Evolutionary conservation across 2,888 invertebrate genomes (phyloP).

Genomic region (Neelides folsomi): DNA sequence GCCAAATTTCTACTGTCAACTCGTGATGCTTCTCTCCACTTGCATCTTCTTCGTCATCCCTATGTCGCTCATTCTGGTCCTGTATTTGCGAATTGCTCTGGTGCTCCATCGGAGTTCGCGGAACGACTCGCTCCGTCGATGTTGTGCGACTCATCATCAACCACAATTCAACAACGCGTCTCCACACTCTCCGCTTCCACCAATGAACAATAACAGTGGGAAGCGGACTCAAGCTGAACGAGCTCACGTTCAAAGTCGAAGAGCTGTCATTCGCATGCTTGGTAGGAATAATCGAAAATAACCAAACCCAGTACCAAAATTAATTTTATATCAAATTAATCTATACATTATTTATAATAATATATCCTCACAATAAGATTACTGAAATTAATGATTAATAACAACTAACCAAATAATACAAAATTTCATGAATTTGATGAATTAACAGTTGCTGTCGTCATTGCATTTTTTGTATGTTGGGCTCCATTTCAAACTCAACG

Average conservation of each 20-base stretch:
- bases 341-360: no score
- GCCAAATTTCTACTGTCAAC: slow-evolving; percentile 32
- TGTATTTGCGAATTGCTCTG: slow-evolving; percentile 37
- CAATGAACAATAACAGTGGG: slow-evolving; percentile 9
- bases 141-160: slow-evolving; percentile 25
- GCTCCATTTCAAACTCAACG: slow-evolving; percentile 29
- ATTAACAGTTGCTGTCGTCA: slow-evolving; percentile 23
- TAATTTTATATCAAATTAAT: no score
- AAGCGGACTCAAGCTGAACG: slow-evolving; percentile 34
- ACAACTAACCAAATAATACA: no score
- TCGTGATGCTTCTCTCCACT: slow-evolving; percentile 39
- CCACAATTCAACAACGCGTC: slow-evolving; percentile 8
- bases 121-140: slow-evolving; percentile 29
- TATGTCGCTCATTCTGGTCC: slow-evolving; percentile 38
- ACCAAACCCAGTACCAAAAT: no score
- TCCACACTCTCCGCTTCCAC: slow-evolving; percentile 5
- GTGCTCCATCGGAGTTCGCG: slow-evolving; percentile 33
- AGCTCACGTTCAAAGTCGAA: slow-evolving; percentile 35
- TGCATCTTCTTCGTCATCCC: slow-evolving; percentile 41
- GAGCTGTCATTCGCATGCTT: slow-evolving; percentile 37
- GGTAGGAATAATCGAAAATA: slow-evolving; percentile 32
- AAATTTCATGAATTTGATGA: no score
- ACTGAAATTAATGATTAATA: no score
- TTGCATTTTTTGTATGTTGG: slow-evolving; percentile 27
- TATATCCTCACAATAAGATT: no score